Evolutionary conservation across 2,113 vertebrate species (phyloP).

Genomic region (Cebidichthys violaceus): DNA sequence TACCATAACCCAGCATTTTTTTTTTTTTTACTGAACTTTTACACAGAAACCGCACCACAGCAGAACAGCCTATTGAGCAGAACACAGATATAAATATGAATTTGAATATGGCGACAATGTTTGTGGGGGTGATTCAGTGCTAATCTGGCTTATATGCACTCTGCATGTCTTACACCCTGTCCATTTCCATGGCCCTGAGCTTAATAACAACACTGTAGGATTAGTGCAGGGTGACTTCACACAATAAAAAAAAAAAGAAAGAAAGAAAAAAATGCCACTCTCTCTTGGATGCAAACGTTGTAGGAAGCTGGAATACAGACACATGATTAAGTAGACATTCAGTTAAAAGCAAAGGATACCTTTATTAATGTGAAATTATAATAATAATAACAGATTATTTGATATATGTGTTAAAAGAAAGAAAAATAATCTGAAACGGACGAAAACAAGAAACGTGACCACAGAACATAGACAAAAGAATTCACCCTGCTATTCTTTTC

Average conservation of each 20-base stretch:
- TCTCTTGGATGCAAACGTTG: conserved; percentile 52
- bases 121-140: conserved; percentile 74
- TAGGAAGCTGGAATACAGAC: conserved; percentile 40
- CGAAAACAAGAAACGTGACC: neutral
- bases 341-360: conserved; percentile 5
- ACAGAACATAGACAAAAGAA: neutral
- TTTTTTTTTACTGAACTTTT: conserved; percentile 16
- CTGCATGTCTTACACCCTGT: conserved; percentile 79
- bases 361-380: conserved; percentile 10
- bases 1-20: conserved; percentile 31
- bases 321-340: conserved; percentile 17
- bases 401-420: conserved; percentile 8
- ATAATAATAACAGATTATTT: conserved; percentile 4
- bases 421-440: neutral
- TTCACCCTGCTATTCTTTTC: neutral
- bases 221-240: conserved; percentile 83
- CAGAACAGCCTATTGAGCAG: conserved; percentile 67
- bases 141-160: conserved; percentile 83
- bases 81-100: conserved; percentile 73
- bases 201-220: conserved; percentile 83
- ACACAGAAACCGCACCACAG: conserved; percentile 42
- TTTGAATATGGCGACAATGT: conserved; percentile 78
- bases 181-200: conserved; percentile 81
- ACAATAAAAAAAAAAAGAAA: conserved; percentile 67
- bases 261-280: conserved; percentile 33